phyloP scores from a whole-genome alignment of 1,140 invertebrate genomes.

The Tribolium madens region DNA sequence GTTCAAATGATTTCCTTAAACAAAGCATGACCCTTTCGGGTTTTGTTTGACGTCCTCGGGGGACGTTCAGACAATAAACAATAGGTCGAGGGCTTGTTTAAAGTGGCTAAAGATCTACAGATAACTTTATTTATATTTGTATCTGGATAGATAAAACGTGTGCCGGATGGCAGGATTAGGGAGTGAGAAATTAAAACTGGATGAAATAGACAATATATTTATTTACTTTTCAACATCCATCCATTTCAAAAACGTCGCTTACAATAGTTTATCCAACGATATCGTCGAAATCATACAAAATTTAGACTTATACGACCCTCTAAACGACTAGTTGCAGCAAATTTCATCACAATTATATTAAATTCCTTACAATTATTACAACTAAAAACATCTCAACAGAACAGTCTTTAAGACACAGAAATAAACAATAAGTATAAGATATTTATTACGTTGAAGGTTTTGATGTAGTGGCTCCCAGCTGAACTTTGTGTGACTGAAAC shows the following conservation, averaged over 20 bases:
- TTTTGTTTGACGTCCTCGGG: slow-evolving; percentile 23
- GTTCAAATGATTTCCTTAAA: slow-evolving; percentile 39
- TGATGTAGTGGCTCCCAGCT: slow-evolving; percentile 16
- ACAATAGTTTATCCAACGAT: not conserved
- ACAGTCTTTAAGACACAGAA: slow-evolving; percentile 26
- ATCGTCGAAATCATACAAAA: slow-evolving; percentile 21
- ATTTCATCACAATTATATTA: slow-evolving; percentile 45
- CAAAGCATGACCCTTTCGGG: slow-evolving; percentile 36
- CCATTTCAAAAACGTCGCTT: slow-evolving; percentile 26
- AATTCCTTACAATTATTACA: slow-evolving; percentile 32
- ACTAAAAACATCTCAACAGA: slow-evolving; percentile 26
- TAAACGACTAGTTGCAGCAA: slow-evolving; percentile 45
- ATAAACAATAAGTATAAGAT: slow-evolving; percentile 23
- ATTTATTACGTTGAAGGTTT: slow-evolving; percentile 35
- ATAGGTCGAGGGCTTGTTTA: slow-evolving; percentile 17
- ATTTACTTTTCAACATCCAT: slow-evolving; percentile 36
- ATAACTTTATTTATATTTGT: slow-evolving; percentile 33
- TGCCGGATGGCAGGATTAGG: no score
- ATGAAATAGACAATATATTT: slow-evolving; percentile 31
- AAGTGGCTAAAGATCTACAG: slow-evolving; percentile 16
- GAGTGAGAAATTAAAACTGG: not conserved
- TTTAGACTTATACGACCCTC: slow-evolving; percentile 19
- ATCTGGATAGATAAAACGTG: not conserved
- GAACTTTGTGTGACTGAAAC: slow-evolving; percentile 46
- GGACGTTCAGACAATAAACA: slow-evolving; percentile 36